Percentiles rank a stretch among this genome's conserved stretches.
phyloP scores from a whole-genome alignment of 92 coral and sea anemone genomes.

The Bergia sp. region DNA sequence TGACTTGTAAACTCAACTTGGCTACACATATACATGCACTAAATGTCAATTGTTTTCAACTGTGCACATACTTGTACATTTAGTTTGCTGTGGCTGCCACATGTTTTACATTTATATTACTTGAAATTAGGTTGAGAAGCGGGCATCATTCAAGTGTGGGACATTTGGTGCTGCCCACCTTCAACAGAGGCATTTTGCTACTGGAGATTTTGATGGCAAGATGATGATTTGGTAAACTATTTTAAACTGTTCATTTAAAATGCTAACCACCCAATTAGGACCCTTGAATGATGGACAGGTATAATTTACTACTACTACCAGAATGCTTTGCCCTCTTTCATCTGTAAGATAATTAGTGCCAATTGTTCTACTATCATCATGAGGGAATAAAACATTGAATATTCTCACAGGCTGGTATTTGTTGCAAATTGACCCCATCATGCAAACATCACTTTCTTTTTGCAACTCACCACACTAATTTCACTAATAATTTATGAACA shows the following conservation, averaged over 20 bases:
- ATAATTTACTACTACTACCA: too few species aligned
- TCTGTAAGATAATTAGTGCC: too few species aligned
- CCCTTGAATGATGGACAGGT: too few species aligned
- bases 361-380: too few species aligned
- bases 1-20: too few species aligned
- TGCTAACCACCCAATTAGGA: not conserved
- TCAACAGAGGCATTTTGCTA: slow-evolving; percentile 92
- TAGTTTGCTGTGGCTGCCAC: not conserved
- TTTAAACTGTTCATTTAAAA: not conserved
- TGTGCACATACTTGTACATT: not conserved
- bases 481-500: too few species aligned
- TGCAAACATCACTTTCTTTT: too few species aligned
- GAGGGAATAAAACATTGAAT: too few species aligned
- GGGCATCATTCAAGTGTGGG: slow-evolving; percentile 91
- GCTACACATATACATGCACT: too few species aligned
- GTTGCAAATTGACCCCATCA: too few species aligned
- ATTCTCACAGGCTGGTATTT: too few species aligned
- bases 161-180: slow-evolving; percentile 93
- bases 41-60: not conserved
- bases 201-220: slow-evolving; percentile 99
- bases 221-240: slow-evolving; percentile 93
- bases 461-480: not conserved
- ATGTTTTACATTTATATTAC: not conserved
- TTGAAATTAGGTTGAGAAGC: slow-evolving; percentile 83
- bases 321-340: too few species aligned